Evolutionary conservation across 2,113 vertebrate genomes (phyloP).

Genomic region (Chaetorhynchus papuensis): DNA sequence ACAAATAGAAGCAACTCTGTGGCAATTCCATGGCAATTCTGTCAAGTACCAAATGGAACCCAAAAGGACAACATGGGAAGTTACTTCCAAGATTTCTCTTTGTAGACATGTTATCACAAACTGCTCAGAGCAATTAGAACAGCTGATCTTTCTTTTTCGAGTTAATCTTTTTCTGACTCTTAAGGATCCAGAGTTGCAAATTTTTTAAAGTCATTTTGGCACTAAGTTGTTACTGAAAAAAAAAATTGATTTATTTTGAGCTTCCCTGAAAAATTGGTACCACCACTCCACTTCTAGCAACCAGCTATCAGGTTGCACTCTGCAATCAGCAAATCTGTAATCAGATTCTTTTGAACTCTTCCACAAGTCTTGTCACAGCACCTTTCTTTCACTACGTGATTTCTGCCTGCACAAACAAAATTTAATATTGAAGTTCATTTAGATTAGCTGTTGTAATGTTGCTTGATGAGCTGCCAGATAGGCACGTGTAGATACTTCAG

Average conservation of each 20-base stretch:
- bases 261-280: not conserved
- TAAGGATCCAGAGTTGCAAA: not conserved
- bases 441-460: not conserved
- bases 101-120: not conserved
- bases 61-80: not conserved
- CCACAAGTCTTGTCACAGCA: not conserved
- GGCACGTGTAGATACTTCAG: not conserved
- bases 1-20: not conserved
- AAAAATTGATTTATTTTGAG: not conserved
- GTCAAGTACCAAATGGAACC: not conserved
- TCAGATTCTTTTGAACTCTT: conserved; percentile 37
- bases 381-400: not conserved
- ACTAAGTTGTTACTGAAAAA: not conserved
- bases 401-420: conserved; percentile 34
- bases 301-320: not conserved
- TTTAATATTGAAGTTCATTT: conserved; percentile 19
- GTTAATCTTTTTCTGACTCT: not conserved
- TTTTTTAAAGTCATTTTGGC: not conserved
- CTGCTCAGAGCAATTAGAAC: not conserved
- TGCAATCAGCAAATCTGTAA: conserved; percentile 29
- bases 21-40: not conserved
- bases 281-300: not conserved
- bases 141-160: not conserved
- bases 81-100: not conserved
- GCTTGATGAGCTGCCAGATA: conserved; percentile 42